These are phyloP conservation scores for Brachionus sp. DNA, from an alignment of 1,140 invertebrate species.

Conservation along the genomic window DNA sequence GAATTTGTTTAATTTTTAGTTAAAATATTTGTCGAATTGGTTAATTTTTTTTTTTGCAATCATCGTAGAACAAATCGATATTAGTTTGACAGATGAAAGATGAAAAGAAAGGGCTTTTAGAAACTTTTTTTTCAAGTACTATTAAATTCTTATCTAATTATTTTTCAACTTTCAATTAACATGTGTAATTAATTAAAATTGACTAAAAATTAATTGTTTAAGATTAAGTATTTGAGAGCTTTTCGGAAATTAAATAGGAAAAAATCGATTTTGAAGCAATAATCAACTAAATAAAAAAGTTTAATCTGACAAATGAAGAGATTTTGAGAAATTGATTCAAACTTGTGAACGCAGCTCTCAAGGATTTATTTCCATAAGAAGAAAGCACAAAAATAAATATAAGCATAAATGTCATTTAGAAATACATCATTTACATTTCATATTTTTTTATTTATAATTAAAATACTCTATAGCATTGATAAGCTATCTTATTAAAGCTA, in stretches of 20 bases:
- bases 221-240: not conserved
- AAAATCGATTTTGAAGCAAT: not conserved
- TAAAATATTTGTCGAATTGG: not conserved
- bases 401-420: not conserved
- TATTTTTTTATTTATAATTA: not conserved
- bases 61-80: not conserved
- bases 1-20: not conserved
- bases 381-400: not conserved
- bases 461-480: not conserved
- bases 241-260: not conserved
- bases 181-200: not conserved
- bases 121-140: not conserved
- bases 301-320: not conserved
- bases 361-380: not conserved
- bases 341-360: not conserved
- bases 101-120: not conserved
- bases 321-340: not conserved
- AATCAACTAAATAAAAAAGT: not conserved
- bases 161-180: not conserved
- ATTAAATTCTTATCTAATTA: not conserved
- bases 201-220: not conserved
- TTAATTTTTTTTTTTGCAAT: not conserved
- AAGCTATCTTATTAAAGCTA: not conserved
- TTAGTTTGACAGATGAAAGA: not conserved
- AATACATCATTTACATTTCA: not conserved